Evolutionary conservation across 2,797 vertebrate species (phyloP).

Genomic region (Cynodonichthys magdalenae): DNA sequence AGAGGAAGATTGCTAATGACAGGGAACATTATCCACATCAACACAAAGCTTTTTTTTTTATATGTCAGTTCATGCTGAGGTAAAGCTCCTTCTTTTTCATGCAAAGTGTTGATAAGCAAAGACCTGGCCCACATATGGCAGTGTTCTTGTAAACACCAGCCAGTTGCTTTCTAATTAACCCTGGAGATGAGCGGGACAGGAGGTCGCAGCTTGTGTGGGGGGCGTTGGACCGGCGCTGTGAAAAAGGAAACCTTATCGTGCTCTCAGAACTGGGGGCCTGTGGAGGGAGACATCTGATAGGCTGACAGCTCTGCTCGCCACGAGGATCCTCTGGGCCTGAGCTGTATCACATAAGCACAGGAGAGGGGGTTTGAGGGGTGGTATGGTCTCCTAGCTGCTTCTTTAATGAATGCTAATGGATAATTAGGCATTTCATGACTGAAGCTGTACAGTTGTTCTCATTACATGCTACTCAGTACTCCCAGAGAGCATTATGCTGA

Average conservation of each 20-base stretch:
- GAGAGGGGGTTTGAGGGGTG: constrained; percentile 50
- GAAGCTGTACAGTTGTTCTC: constrained; percentile 61
- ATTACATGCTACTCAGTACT: constrained; percentile 66
- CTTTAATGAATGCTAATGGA: constrained; percentile 61
- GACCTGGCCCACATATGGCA: constrained; percentile 69
- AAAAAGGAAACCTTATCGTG: constrained; percentile 36
- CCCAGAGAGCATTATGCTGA: constrained; percentile 48
- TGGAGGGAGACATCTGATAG: constrained; percentile 56
- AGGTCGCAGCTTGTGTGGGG: constrained; percentile 43
- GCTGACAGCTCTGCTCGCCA: constrained; percentile 30
- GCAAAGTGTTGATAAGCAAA: constrained; percentile 49
- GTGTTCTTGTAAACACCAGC: constrained; percentile 66
- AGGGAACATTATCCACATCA: constrained; percentile 44
- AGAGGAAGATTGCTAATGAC: constrained; percentile 59
- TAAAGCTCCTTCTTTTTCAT: constrained; percentile 23
- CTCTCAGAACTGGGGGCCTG: constrained; percentile 46
- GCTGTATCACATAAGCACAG: constrained; percentile 41
- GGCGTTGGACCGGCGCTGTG: constrained; percentile 16
- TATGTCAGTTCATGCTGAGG: constrained; percentile 5
- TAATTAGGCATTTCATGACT: constrained; percentile 71
- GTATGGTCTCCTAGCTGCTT: constrained; percentile 55
- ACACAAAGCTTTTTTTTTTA: constrained; percentile 4
- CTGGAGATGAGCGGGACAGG: constrained; percentile 69
- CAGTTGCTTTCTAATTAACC: constrained; percentile 80
- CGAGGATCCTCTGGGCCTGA: constrained; percentile 30